phyloP scores from a whole-genome alignment of 2,888 invertebrate species.

The Brenthis hecate region DNA sequence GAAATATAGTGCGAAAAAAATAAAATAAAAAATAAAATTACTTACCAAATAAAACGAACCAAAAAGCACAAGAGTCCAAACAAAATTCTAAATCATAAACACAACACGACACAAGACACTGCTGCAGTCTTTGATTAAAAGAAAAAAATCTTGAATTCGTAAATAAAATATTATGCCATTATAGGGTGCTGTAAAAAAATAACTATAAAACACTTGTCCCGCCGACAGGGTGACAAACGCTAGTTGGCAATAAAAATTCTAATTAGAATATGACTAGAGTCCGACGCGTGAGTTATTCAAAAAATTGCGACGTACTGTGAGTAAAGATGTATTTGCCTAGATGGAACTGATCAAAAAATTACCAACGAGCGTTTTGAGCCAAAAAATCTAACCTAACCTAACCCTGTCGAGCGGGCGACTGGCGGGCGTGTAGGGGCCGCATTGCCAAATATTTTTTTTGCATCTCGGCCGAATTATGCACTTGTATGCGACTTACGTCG shows the following conservation, averaged over 20 bases:
- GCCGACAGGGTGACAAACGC: conserved; percentile 62
- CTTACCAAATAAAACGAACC: conserved; percentile 69
- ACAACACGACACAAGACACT: conserved; percentile 79
- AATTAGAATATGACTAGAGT: conserved; percentile 64
- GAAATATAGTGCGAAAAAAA: conserved; percentile 39
- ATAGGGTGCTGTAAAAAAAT: conserved; percentile 62
- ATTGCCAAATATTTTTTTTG: conserved; percentile 83
- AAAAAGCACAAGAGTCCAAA: conserved; percentile 70
- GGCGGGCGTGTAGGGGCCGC: conserved; percentile 81
- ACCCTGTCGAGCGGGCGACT: conserved; percentile 82
- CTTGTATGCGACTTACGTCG: conserved; percentile 82
- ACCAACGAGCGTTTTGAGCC: conserved; percentile 80
- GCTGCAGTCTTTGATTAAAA: conserved; percentile 62
- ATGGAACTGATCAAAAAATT: conserved; percentile 60
- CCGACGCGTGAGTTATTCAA: conserved; percentile 59
- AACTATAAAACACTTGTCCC: conserved; percentile 56
- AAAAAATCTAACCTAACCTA: conserved; percentile 83
- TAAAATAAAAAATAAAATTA: conserved; percentile 53
- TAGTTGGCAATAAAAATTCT: conserved; percentile 55
- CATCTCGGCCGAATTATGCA: conserved; percentile 83
- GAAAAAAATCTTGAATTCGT: conserved; percentile 62
- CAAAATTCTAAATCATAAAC: conserved; percentile 59
- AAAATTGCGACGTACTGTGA: conserved; percentile 71
- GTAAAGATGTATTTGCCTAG: conserved; percentile 7
- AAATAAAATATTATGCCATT: conserved; percentile 60